A percentile compares a stretch with the other conserved stretches of the same genome.
Evolutionary conservation across 2,888 invertebrate genomes (phyloP).

Genomic region (Ptychoptera albimana): DNA sequence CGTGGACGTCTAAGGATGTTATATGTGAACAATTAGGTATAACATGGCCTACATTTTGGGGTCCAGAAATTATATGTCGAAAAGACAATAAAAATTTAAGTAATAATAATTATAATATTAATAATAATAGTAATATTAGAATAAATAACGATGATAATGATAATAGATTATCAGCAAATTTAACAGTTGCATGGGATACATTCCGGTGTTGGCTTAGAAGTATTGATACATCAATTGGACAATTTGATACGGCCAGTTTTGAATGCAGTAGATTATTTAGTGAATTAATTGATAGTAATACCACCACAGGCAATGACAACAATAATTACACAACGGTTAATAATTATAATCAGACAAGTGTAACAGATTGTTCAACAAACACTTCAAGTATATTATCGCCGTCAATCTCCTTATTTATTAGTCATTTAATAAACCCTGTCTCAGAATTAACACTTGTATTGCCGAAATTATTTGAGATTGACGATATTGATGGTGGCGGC

Average conservation of each 20-base stretch:
- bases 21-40: not conserved
- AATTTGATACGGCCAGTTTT: slow-evolving; percentile 14
- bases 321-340: slow-evolving; percentile 4
- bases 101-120: slow-evolving; percentile 3
- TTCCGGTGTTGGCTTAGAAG: no score
- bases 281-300: slow-evolving; percentile 2
- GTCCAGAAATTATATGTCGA: slow-evolving; percentile 19
- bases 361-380: slow-evolving; percentile 6
- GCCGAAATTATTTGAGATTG: slow-evolving; percentile 14
- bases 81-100: not conserved
- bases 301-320: slow-evolving; percentile 1
- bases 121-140: slow-evolving; percentile 1
- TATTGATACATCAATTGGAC: no score
- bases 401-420: slow-evolving; percentile 19
- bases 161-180: not conserved
- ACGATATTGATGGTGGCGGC: slow-evolving; percentile 2
- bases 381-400: slow-evolving; percentile 15
- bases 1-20: no score
- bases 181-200: no score
- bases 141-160: not conserved
- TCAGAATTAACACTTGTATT: slow-evolving; percentile 24
- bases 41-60: slow-evolving; percentile 16
- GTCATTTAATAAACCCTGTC: slow-evolving; percentile 19
- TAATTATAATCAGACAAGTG: not conserved
- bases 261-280: slow-evolving; percentile 12